Conservation (phyloP, 2,797 vertebrate genomes). For the Danio jaintianensis region DNA sequence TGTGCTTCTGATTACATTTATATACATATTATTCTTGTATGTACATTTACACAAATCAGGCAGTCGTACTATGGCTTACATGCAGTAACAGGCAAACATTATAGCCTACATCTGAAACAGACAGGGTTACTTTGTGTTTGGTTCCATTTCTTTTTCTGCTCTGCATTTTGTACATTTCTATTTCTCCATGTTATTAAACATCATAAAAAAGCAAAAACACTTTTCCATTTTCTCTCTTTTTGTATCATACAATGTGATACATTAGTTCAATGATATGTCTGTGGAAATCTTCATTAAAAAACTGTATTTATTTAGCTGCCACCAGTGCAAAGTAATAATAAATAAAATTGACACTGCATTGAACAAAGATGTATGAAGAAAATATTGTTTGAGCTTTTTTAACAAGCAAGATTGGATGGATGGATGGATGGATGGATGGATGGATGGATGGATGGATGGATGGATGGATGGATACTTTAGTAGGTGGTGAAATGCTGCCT, state of each 20-base stretch:
- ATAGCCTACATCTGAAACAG: background rate
- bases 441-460: too few relatives aligned
- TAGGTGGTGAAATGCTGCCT: too few relatives aligned
- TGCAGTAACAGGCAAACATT: slow-evolving; percentile 1
- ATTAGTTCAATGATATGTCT: background rate
- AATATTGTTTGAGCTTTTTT: too few relatives aligned
- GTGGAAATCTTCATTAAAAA: background rate
- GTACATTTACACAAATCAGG: slow-evolving; percentile 4
- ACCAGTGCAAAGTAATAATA: background rate
- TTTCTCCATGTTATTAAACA: background rate
- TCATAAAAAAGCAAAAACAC: background rate
- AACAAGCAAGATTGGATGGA: too few relatives aligned
- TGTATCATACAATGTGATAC: background rate
- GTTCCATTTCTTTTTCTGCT: slow-evolving; percentile 7
- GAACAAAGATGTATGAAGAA: background rate
- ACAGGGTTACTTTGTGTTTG: slow-evolving; percentile 4
- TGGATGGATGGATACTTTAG: too few relatives aligned
- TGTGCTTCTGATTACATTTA: slow-evolving; percentile 5
- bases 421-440: too few relatives aligned
- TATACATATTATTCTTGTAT: background rate
- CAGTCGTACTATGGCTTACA: background rate
- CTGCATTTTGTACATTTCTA: background rate
- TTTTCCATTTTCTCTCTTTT: background rate
- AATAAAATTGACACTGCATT: too few relatives aligned
- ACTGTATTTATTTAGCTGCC: background rate